These are phyloP conservation scores for Amphipyra tragopoginis DNA, from an alignment of 2,888 invertebrate species.

Conservation along the genomic window DNA sequence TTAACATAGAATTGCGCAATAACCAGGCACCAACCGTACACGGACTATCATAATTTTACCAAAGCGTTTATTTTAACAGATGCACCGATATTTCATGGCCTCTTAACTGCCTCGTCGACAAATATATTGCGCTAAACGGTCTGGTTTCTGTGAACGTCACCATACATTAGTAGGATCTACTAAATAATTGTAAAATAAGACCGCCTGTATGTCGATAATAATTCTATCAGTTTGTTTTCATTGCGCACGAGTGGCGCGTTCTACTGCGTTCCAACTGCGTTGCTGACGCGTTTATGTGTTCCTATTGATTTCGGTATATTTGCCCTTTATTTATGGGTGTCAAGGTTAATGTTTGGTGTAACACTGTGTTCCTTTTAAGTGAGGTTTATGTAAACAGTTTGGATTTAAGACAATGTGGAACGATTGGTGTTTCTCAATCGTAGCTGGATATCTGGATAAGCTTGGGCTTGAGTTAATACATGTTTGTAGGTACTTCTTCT, in stretches of 20 bases:
- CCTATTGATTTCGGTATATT: slow-evolving; percentile 63
- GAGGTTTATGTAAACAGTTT: slow-evolving; percentile 42
- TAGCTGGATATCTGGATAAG: background rate
- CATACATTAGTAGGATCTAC: slow-evolving; percentile 78
- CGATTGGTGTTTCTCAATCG: slow-evolving; percentile 41
- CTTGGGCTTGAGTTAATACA: background rate
- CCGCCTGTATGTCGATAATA: slow-evolving; percentile 69
- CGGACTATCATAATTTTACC: slow-evolving; percentile 65
- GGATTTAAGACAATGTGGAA: slow-evolving; percentile 37
- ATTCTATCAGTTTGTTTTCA: slow-evolving; percentile 78
- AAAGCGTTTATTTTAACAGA: slow-evolving; percentile 77
- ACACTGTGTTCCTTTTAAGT: slow-evolving; percentile 42
- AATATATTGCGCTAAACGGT: slow-evolving; percentile 70
- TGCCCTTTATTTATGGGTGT: slow-evolving; percentile 67
- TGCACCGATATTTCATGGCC: slow-evolving; percentile 66
- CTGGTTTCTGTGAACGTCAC: slow-evolving; percentile 82
- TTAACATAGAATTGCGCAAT: slow-evolving; percentile 50
- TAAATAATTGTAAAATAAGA: slow-evolving; percentile 77
- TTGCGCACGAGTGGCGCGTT: slow-evolving; percentile 54
- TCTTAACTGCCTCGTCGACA: slow-evolving; percentile 69
- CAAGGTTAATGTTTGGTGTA: slow-evolving; percentile 73
- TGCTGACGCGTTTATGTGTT: slow-evolving; percentile 67
- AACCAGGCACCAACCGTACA: slow-evolving; percentile 33
- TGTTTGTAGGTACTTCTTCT: too few relatives aligned
- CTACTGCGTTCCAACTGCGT: slow-evolving; percentile 58